Evolutionary conservation across 2,797 vertebrate genomes (phyloP), one percentile per base, ranked within the genome.

Genomic region (Acipenser oxyrinchus): DNA sequence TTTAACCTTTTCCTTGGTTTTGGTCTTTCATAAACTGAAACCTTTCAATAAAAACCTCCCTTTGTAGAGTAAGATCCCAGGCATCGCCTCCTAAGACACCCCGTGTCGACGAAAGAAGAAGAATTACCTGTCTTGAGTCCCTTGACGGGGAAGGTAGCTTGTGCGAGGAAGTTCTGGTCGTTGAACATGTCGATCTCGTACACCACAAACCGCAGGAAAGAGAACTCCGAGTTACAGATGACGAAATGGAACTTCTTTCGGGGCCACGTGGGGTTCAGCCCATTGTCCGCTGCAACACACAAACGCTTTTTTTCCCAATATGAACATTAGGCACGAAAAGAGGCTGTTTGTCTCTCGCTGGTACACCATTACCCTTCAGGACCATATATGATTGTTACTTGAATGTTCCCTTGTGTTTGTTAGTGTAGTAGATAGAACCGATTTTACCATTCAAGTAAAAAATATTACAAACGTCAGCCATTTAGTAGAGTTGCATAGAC

Each of bases 151-250:
- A 98, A 96, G 1, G 95, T 97, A 58, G 96, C 96, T 81, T 99
- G 96, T 64, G 97, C 96, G 79, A 99, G 79, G 82, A 99, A 99
- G 81, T 99, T 99, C 83, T 95, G 96, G 6, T 99, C 97, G 0
- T 85, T 99, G 85, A 99, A 99, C 93, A 99, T 98, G 87, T 99
- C 97, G n/a, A 99, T 97, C 78, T 99, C 97, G 0, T 99, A 96
- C 3, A 99, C 97, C 76, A 93, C 96, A 0, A 99, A 98, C 71
- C 97, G 93, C 49, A 99, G 85, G 81, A 95, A 98, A 71, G 95
- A 90, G 9, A 99, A 97, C 37, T 94, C 89, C 0, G 95, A 93
- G 81, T 98, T 99, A 79, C 81, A 87, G 70, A 99, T 88, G 12
- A 87, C 86, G 81, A 99, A 98, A 68, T 90, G 88, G 87, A 97